Base-by-base conservation (phyloP, 1,140 invertebrate species). In the Drosophila tristis region DNA sequence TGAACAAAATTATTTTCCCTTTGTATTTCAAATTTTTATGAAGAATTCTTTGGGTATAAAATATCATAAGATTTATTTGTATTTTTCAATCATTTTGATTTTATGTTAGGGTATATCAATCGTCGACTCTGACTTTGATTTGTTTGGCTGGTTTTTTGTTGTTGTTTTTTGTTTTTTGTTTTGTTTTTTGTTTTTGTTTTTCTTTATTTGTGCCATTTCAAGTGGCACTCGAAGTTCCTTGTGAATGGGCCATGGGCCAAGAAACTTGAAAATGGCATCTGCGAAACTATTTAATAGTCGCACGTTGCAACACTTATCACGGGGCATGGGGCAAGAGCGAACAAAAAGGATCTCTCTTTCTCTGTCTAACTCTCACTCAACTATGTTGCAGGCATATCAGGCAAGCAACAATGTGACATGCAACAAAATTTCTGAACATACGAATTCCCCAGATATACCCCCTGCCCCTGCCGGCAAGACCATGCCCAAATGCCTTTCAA, bases 251-350 rank as follows among this genome's bases (percentile, higher is more conserved):
- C 20, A 2, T 20, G 67, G 74, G n/a, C 20, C 70, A 74, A 72
- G 53, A 66, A 68, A 67, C 61, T 74, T 74, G 67, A 59, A 79
- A 76, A 64, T 80, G 78, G 66, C 77, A 81, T 66, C 76, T 75
- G 72, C 47, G 75, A 77, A 82, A 82, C 79, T 82, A 82, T 82
- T 82, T 82, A 82, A 82, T 78, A 82, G 79, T 82, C 80, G 79
- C 78, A 82, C 79, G 70, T 78, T 78, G 74, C 70, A 78, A 78
- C 65, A 81, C 68, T 74, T 82, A 76, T 81, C 73, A 71, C 54
- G 56, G 42, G 50, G 64, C 20, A 20, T 29, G 62, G 57, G 48
- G 54, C 62, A 71, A 74, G 54, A 44, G 59, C 54, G 61, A 48
- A 42, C 51, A 58, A 50, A 44, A 47, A 54, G 54, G 54, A 11